Evolutionary conservation across 2,113 vertebrate genomes (phyloP), one percentile per base, ranked within the genome.

Genomic region (Eleginops maclovinus): DNA sequence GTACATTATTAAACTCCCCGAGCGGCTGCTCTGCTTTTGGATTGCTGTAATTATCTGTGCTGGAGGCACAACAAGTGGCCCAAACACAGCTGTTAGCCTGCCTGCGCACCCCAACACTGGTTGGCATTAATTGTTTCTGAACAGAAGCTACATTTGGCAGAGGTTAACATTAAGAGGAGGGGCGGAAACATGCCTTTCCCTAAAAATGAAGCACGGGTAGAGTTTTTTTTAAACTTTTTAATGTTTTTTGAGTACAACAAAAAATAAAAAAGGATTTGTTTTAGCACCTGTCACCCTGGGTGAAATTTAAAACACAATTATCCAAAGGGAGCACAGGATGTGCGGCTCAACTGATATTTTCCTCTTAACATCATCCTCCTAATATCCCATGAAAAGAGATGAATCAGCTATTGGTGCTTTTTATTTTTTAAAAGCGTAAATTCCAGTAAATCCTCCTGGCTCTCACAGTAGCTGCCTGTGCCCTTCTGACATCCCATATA

Each of bases 41-140:
- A 95, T 93, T 92, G 93, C 93, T 89, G 88, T 94, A 95, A 95
- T 95, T 94, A 95, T 92, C 88, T 62, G 88, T 90, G 88, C 92
- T 91, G 92, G 93, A 95, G 93, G 90, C 93, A 92, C 91, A 95
- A 94, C 95, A 94, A 95, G 93, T 94, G 93, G 93, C 92, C 92
- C 91, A 94, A 95, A 94, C 94, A 94, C 94, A 95, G 95, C 94
- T 95, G 94, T 93, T 91, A 91, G 88, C 82, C 94, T 89, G 91
- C 88, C 91, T 89, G 85, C 77, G 68, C 83, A 79, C 82, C 81
- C 79, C 62, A 80, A 78, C 77, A 78, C 85, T 86, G 87, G 88
- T 83, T 88, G 84, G 83, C 85, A 91, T 92, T 94, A 94, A 94
- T 95, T 93, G 93, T 92, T 93, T 90, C 87, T 87, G 86, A 93